Conservation (phyloP, 2,113 vertebrate genomes). For the Larimichthys polyactis region DNA sequence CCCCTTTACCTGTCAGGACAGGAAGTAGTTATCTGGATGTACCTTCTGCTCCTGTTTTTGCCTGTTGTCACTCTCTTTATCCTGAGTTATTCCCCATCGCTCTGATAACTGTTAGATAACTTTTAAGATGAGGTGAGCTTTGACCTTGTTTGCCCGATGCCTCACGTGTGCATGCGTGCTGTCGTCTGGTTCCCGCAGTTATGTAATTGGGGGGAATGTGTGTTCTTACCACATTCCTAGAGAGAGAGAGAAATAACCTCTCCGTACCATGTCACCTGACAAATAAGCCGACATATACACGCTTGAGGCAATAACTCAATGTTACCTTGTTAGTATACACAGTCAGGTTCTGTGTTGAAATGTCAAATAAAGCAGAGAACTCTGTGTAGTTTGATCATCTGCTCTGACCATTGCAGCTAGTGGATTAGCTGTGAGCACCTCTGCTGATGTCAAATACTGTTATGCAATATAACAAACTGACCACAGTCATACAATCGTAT, state of each 20-base stretch:
- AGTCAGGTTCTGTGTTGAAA: neutral
- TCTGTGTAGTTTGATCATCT: neutral
- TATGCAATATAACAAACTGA: neutral
- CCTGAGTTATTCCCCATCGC: neutral
- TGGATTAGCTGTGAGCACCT: neutral
- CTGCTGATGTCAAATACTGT: neutral
- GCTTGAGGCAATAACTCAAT: neutral
- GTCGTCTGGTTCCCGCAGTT: neutral
- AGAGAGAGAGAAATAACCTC: constrained; percentile 4
- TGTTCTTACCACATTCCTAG: constrained; percentile 29
- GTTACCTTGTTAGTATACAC: neutral
- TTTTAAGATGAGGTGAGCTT: constrained; percentile 21
- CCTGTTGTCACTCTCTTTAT: neutral
- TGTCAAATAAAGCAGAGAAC: neutral
- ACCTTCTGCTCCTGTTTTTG: neutral
- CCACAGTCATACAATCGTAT: neutral
- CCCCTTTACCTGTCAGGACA: neutral
- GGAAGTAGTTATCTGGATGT: neutral
- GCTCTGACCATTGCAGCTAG: neutral
- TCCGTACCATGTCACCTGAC: neutral
- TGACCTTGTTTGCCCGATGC: neutral
- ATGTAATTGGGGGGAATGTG: constrained; percentile 9
- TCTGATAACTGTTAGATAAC: neutral
- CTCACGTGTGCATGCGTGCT: neutral
- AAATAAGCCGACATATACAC: neutral